Conservation (phyloP, 2,113 vertebrate species). For the Silurus glanis region DNA sequence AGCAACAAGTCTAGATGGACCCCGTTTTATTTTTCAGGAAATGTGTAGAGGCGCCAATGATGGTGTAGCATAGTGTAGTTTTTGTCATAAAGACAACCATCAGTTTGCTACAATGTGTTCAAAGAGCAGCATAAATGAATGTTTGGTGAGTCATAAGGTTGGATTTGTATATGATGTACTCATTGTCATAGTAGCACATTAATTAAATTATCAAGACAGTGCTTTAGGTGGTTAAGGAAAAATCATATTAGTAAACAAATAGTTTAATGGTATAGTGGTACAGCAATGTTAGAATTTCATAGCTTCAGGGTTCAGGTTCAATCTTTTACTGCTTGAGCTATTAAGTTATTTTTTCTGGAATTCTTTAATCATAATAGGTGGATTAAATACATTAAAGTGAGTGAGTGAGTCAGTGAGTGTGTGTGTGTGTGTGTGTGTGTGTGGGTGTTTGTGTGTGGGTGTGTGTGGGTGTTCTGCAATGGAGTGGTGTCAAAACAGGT, state of each 20-base stretch:
- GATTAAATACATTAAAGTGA: neutral
- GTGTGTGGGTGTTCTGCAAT: neutral
- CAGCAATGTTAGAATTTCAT: neutral
- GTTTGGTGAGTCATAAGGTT: neutral
- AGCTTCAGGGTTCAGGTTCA: neutral
- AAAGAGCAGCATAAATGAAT: neutral
- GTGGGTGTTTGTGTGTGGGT: neutral
- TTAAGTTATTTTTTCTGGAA: too few relatives aligned
- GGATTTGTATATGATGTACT: neutral
- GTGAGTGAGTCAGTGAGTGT: too few relatives aligned
- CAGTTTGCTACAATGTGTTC: neutral
- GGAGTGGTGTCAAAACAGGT: neutral
- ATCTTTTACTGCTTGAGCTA: neutral
- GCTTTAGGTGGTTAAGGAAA: neutral
- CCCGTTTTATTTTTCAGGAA: conserved; percentile 5
- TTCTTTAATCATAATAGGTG: neutral
- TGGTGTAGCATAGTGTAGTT: neutral
- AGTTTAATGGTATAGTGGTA: neutral
- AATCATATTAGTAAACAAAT: neutral
- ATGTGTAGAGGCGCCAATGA: conserved; percentile 6
- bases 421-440: too few relatives aligned
- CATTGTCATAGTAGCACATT: neutral
- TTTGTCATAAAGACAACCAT: neutral
- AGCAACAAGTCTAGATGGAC: conserved; percentile 34
- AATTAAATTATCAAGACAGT: neutral